These are phyloP conservation scores for Forbesichthys agassizii DNA, from an alignment of 2,113 vertebrate species.

Conservation along the genomic window DNA sequence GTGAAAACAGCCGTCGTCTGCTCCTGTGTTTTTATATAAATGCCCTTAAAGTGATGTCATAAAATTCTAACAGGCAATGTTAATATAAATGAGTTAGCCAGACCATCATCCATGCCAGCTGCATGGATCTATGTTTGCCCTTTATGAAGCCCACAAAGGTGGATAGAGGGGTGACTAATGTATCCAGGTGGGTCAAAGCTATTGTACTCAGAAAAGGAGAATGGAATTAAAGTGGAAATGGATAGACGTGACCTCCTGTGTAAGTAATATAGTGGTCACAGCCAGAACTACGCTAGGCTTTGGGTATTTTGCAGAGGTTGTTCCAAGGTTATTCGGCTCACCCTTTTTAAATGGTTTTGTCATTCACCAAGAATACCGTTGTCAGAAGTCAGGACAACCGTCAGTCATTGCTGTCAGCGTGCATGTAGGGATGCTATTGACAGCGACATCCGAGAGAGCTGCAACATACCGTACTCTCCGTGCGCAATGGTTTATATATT, in stretches of 20 bases:
- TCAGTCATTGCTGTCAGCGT: constrained; percentile 15
- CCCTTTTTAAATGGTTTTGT: constrained; percentile 24
- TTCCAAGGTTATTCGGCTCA: constrained; percentile 55
- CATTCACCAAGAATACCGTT: constrained; percentile 17
- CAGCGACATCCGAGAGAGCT: constrained; percentile 13
- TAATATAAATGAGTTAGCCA: constrained; percentile 42
- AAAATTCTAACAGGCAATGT: constrained; percentile 12
- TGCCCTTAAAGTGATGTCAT: constrained; percentile 15
- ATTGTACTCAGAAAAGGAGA: constrained; percentile 53
- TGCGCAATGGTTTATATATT: constrained; percentile 35
- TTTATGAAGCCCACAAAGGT: constrained; percentile 44
- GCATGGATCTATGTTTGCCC: constrained; percentile 51
- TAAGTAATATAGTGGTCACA: constrained; percentile 61
- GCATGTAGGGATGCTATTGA: constrained; percentile 19
- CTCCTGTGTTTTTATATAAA: constrained; percentile 2
- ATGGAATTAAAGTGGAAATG: constrained; percentile 57
- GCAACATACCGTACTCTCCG: constrained; percentile 31
- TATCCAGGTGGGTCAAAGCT: constrained; percentile 59
- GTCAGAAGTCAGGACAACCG: constrained; percentile 27
- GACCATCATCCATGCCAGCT: constrained; percentile 8
- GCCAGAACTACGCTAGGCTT: constrained; percentile 46
- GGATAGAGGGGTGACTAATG: constrained; percentile 66
- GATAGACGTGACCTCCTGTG: constrained; percentile 42
- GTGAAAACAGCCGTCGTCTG: constrained; percentile 3
- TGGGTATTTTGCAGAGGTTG: constrained; percentile 56